Base-by-base conservation (phyloP, 2,888 invertebrate species). In the Hemistola chrysoprasaria region DNA sequence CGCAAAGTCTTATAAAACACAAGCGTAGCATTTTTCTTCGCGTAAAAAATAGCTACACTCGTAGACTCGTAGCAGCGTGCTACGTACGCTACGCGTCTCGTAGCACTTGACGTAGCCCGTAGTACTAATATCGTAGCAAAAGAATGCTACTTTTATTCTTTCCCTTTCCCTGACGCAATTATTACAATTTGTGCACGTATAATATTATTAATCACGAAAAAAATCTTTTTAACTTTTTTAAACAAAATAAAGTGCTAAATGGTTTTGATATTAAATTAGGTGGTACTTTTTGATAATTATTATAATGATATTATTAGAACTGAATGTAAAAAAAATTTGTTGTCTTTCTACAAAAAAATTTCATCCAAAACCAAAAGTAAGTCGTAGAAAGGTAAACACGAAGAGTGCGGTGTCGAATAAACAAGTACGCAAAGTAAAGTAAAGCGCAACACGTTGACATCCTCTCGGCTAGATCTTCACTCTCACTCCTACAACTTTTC, bases 361-460 rank as follows among this genome's bases (percentile, higher is more conserved):
- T 16, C 16, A 37, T 30, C 36, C 36, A 22, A 26, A 6, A 46
- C 29, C 47, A 43, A 53, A 40, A 48, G 33, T 47, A 41, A n/a
- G n/a, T n/a, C n/a, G n/a, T n/a, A n/a, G n/a, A 59, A 63, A 61
- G 47, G 54, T 50, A 50, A 54, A 44, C 53, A 55, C 56, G 53
- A 67, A 68, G 65, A 71, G 65, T 65, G 59, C 56, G 62, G 53
- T 58, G 62, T 63, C 62, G 60, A 68, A 59, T 53, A 64, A 72
- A 71, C 60, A 63, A 59, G 42, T 39, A n/a, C n/a, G n/a, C n/a
- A 65, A 69, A 16, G 16, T 16, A 16, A 16, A 16, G 37, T 52
- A 61, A n/a, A 63, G 71, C 73, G 84, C 84, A 83, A 83, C 83
- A 84, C 84, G 84, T 82, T 77, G 78, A 64, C 57, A 38, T 20